Evolutionary conservation across 2,888 invertebrate species (phyloP).

Genomic region (Cosmia trapezina): DNA sequence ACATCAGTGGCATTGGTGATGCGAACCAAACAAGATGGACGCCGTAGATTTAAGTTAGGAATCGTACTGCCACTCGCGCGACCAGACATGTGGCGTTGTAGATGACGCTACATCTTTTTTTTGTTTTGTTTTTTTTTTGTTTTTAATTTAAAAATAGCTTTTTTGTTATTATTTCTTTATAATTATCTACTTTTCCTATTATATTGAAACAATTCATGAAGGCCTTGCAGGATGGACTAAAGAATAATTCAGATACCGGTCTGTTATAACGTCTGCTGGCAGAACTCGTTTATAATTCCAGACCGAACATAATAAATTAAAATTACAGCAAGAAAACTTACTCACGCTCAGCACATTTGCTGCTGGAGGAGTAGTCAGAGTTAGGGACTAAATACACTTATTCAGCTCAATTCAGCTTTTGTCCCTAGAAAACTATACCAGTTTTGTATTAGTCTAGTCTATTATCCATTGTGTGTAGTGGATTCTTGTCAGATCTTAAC

Average conservation of each 20-base stretch:
- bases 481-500: too few species aligned
- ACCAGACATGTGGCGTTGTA: too few species aligned
- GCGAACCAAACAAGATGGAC: neutral
- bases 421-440: too few species aligned
- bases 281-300: conserved; percentile 1
- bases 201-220: conserved; percentile 20
- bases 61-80: too few species aligned
- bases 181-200: conserved; percentile 16
- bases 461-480: too few species aligned
- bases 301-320: conserved; percentile 15
- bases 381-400: too few species aligned
- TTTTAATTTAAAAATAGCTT: conserved; percentile 76
- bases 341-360: too few species aligned
- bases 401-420: too few species aligned
- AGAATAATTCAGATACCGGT: conserved; percentile 19
- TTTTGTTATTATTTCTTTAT: conserved; percentile 60
- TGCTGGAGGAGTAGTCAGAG: too few species aligned
- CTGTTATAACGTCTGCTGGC: neutral
- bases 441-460: too few species aligned
- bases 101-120: too few species aligned
- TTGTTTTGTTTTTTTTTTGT: too few species aligned
- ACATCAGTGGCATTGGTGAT: neutral
- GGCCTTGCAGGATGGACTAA: conserved; percentile 64
- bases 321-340: conserved; percentile 8
- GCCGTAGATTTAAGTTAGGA: neutral